Base-by-base conservation (phyloP, 2,797 vertebrate genomes). In the Crocodylus rhombifer region DNA sequence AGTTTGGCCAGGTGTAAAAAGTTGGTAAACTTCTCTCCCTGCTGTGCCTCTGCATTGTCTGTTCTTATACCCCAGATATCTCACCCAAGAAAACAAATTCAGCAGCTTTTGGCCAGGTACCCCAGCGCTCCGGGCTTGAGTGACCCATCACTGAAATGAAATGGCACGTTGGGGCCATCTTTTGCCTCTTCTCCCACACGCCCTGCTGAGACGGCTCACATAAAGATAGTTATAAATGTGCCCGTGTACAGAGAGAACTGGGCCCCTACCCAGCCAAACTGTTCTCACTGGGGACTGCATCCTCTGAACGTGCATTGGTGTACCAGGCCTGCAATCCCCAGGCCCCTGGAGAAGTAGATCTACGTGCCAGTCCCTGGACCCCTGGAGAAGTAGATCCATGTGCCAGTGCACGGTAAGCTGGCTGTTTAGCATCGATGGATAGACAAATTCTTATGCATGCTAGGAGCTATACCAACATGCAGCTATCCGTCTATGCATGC, bases 81-180 rank as follows among this genome's bases (percentile, higher is more conserved):
- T 88, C 55, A 26, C 0, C 0, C 67, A 28, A 14, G 7, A 0
- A 28, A 67, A 67, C 0, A 0, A 15, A 84, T 82, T 21, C 18
- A 58, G 77, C 57, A 89, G 77, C 51, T 87, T 89, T 67, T 62
- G 26, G 36, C 17, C 51, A 64, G 30, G 56, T 86, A 90, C 2
- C 0, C 1, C 13, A 73, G 65, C 78, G 28, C 56, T 75, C 67
- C 12, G n/a, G 82, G 78, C 62, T 26, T 80, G 85, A 89, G 64
- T 62, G 75, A 64, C 8, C 14, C 1, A 3, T 10, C 33, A 20
- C 3, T 0, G 14, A 73, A 67, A 30, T 2, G 6, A 64, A 84
- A 12, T 0, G 1, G 42, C 42, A 51, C 42, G 9, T 10, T 51
- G 69, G 67, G 20, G 14, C 18, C 5, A 7, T 71, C 25, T 71